These are phyloP conservation scores for Lathamus discolor DNA, from an alignment of 2,113 vertebrate genomes.

Conservation along the genomic window DNA sequence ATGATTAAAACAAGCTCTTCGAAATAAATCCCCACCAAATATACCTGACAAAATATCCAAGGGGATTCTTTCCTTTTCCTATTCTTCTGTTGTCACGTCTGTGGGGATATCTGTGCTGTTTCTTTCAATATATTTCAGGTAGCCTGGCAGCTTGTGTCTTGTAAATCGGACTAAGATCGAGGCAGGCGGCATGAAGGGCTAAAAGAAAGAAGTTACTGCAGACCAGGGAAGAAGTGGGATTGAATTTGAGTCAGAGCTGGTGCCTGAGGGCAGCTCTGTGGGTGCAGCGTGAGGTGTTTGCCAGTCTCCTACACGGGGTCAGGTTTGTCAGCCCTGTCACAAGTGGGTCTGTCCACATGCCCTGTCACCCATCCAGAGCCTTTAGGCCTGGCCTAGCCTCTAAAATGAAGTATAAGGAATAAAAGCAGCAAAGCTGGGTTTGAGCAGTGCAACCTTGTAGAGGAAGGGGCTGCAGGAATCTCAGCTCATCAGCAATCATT, in stretches of 20 bases:
- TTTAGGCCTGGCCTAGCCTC: fast-evolving
- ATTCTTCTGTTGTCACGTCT: neutral
- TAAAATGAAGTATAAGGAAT: neutral
- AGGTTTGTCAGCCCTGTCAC: neutral
- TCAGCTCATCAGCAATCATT: fast-evolving
- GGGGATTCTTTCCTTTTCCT: neutral
- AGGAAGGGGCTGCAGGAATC: neutral
- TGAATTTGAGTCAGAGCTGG: neutral
- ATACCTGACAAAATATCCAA: neutral
- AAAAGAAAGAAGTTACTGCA: neutral
- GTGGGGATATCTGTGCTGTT: neutral
- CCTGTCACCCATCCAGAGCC: neutral
- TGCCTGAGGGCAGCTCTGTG: neutral
- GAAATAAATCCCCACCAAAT: neutral
- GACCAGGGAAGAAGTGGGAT: neutral
- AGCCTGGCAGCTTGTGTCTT: neutral
- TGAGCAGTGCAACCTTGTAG: neutral
- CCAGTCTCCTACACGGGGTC: neutral
- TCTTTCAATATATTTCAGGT: neutral
- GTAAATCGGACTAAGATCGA: neutral
- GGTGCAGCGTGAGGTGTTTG: neutral
- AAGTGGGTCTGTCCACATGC: fast-evolving
- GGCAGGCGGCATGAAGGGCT: neutral
- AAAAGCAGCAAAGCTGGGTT: neutral
- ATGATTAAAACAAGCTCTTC: neutral